Conservation (phyloP, 1,140 invertebrate species). For the Trialeurodes vaporariorum region DNA sequence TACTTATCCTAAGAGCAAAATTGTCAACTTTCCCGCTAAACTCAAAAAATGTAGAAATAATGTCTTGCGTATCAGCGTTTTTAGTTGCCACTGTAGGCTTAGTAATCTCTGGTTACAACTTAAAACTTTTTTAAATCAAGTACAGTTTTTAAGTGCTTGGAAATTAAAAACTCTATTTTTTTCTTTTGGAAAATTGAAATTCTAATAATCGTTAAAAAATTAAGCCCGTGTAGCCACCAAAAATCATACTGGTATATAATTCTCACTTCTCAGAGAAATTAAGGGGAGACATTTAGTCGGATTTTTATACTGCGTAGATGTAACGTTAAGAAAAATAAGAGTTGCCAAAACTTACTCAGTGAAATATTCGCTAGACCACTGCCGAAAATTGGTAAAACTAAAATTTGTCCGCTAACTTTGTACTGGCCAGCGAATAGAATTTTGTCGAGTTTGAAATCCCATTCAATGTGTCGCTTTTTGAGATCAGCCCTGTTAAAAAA, state of each 20-base stretch:
- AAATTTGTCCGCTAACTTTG: constrained; percentile 49
- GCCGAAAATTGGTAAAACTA: constrained; percentile 56
- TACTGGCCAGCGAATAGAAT: constrained; percentile 44
- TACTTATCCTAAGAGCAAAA: too few relatives aligned
- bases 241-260: too few relatives aligned
- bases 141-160: too few relatives aligned
- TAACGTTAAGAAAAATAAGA: neutral
- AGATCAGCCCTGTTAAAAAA: constrained; percentile 23
- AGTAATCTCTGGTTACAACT: too few relatives aligned
- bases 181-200: constrained; percentile 3
- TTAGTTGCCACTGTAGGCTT: too few relatives aligned
- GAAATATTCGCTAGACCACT: constrained; percentile 54
- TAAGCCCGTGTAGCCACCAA: too few relatives aligned
- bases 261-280: neutral
- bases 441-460: constrained; percentile 33
- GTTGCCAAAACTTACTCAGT: constrained; percentile 40
- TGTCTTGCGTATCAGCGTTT: too few relatives aligned
- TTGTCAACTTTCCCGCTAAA: too few relatives aligned
- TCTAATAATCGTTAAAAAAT: too few relatives aligned
- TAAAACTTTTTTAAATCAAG: too few relatives aligned
- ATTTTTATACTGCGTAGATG: neutral
- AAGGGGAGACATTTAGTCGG: neutral
- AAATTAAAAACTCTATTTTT: too few relatives aligned
- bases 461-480: constrained; percentile 22
- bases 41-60: too few relatives aligned